Evolutionary conservation across 2,888 invertebrate genomes (phyloP).

Genomic region (Tuberolachnus salignus): DNA sequence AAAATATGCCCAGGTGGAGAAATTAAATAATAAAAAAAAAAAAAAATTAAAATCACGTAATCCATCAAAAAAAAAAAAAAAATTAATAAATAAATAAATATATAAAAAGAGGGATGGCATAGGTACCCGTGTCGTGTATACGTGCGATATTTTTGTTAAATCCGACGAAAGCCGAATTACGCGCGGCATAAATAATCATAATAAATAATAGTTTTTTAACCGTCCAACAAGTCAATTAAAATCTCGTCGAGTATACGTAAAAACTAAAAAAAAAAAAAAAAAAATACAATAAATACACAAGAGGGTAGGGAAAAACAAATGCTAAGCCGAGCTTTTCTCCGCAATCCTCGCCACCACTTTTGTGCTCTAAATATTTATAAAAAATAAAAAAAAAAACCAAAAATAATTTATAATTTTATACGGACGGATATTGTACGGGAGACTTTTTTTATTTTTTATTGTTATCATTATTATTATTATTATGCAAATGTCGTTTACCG

Average conservation of each 20-base stretch:
- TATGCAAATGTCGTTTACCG: slow-evolving; percentile 47
- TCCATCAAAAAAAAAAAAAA: slow-evolving; percentile 42
- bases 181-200: slow-evolving; percentile 30
- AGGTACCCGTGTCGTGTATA: not conserved
- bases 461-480: slow-evolving; percentile 26
- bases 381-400: not conserved
- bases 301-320: slow-evolving; percentile 26
- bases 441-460: slow-evolving; percentile 57
- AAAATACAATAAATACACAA: not conserved
- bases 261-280: slow-evolving; percentile 14
- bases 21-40: slow-evolving; percentile 34
- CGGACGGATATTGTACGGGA: slow-evolving; percentile 55
- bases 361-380: slow-evolving; percentile 11
- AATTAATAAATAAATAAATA: slow-evolving; percentile 29
- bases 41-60: slow-evolving; percentile 30
- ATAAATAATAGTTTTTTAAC: slow-evolving; percentile 55
- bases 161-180: slow-evolving; percentile 49
- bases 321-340: slow-evolving; percentile 19
- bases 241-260: slow-evolving; percentile 31
- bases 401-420: slow-evolving; percentile 48
- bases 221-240: slow-evolving; percentile 51
- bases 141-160: slow-evolving; percentile 41
- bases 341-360: not conserved
- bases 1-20: not conserved
- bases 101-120: not conserved